These are phyloP conservation scores for Parambassis ranga DNA, from an alignment of 2,797 vertebrate genomes.

Conservation along the genomic window DNA sequence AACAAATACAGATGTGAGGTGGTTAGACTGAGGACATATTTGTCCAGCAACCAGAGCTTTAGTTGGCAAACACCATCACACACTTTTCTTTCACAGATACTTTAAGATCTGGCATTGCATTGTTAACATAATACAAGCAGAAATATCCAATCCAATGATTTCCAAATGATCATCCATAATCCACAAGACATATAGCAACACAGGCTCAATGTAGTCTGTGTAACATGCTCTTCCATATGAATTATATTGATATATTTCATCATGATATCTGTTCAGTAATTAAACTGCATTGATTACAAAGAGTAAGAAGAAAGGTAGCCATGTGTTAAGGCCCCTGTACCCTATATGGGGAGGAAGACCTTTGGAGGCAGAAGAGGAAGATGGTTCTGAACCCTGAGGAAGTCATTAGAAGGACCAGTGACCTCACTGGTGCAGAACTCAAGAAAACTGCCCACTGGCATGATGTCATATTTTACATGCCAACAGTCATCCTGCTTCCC, in stretches of 20 bases:
- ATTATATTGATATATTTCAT: no score
- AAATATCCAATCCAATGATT: background rate
- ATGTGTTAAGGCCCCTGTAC: background rate
- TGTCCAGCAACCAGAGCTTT: conserved; percentile 57
- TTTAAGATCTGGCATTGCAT: background rate
- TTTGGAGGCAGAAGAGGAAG: conserved; percentile 19
- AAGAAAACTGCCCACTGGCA: conserved; percentile 64
- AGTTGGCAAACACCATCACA: conserved; percentile 40
- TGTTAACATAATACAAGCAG: background rate
- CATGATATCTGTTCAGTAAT: no score
- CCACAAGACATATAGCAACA: no score
- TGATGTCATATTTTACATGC: conserved; percentile 75
- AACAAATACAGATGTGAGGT: conserved; percentile 79
- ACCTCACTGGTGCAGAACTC: conserved; percentile 68
- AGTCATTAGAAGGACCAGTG: conserved; percentile 71
- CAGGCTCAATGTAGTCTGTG: no score
- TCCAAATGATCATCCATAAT: no score
- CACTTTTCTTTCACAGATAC: conserved; percentile 10
- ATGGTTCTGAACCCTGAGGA: conserved; percentile 60
- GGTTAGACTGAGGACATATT: conserved; percentile 67
- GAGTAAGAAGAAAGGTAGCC: background rate
- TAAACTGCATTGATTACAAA: conserved; percentile 51
- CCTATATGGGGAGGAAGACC: background rate
- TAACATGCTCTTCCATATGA: background rate
- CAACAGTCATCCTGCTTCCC: conserved; percentile 65